Conservation (phyloP, 2,888 invertebrate species). For the Tuberolachnus salignus region DNA sequence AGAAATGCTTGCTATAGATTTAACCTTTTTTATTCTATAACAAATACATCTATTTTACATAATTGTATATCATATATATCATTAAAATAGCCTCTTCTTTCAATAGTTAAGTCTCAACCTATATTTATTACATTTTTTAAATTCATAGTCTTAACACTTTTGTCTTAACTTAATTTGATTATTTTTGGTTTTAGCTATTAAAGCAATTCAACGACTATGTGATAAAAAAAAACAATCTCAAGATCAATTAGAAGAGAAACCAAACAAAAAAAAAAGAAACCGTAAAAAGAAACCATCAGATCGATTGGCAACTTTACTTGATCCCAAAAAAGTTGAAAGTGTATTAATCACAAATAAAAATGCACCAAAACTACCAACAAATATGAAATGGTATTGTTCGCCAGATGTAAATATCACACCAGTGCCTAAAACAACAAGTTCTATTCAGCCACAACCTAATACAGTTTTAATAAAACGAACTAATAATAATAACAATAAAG, state of each 20-base stretch:
- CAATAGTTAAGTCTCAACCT: too few species aligned
- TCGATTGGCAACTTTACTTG: slow-evolving; percentile 7
- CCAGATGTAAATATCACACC: slow-evolving; percentile 50
- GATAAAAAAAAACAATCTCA: slow-evolving; percentile 46
- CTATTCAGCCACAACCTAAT: slow-evolving; percentile 25
- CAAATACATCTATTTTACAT: too few species aligned
- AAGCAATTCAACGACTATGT: slow-evolving; percentile 51
- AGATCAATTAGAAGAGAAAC: slow-evolving; percentile 39
- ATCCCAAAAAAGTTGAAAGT: slow-evolving; percentile 33
- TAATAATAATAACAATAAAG: slow-evolving; percentile 46
- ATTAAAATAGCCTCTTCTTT: too few species aligned
- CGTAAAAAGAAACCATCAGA: slow-evolving; percentile 49
- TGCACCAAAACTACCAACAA: slow-evolving; percentile 46
- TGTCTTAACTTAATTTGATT: neutral
- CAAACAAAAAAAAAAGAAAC: slow-evolving; percentile 47
- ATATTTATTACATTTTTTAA: too few species aligned
- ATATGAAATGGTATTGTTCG: slow-evolving; percentile 53
- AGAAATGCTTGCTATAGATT: too few species aligned
- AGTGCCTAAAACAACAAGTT: slow-evolving; percentile 28
- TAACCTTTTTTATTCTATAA: too few species aligned
- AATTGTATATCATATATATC: too few species aligned
- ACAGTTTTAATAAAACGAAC: slow-evolving; percentile 42
- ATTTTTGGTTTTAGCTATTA: slow-evolving; percentile 39
- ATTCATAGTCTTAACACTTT: neutral
- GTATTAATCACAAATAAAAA: slow-evolving; percentile 49